A percentile compares a stretch with the other conserved stretches of the same genome.
Conservation (phyloP, 2,888 invertebrate genomes). For the Trichogramma evanescens region DNA sequence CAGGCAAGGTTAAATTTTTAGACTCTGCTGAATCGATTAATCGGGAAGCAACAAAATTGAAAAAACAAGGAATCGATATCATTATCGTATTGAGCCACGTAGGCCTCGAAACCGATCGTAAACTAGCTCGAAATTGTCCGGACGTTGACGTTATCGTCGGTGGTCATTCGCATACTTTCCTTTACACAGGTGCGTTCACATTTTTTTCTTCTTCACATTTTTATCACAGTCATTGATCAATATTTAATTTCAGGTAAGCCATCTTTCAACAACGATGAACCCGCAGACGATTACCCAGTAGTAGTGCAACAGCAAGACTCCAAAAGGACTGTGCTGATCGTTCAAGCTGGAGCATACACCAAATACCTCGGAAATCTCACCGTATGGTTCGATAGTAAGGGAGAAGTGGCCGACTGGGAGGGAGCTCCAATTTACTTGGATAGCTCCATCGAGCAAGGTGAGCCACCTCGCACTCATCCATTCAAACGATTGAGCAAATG, state of each 20-base stretch:
- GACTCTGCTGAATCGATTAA: slow-evolving; percentile 63
- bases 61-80: slow-evolving; percentile 61
- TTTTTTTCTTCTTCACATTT: background rate
- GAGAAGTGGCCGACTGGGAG: slow-evolving; percentile 58
- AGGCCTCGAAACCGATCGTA: slow-evolving; percentile 62
- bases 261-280: slow-evolving; percentile 48
- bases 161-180: slow-evolving; percentile 73
- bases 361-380: slow-evolving; percentile 70
- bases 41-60: slow-evolving; percentile 59
- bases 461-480: slow-evolving; percentile 14
- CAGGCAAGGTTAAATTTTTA: slow-evolving; percentile 60
- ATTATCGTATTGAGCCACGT: slow-evolving; percentile 79
- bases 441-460: slow-evolving; percentile 58
- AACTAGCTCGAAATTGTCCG: slow-evolving; percentile 59
- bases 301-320: slow-evolving; percentile 55
- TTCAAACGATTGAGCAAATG: background rate
- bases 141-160: slow-evolving; percentile 76
- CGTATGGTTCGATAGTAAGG: slow-evolving; percentile 62
- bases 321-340: slow-evolving; percentile 57
- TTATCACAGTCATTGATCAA: background rate
- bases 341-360: slow-evolving; percentile 68
- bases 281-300: slow-evolving; percentile 64
- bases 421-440: slow-evolving; percentile 69
- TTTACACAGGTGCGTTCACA: slow-evolving; percentile 52
- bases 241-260: slow-evolving; percentile 26